Evolutionary conservation across 30 jellyfish, hydroid and myxozoan species (phyloP).

Genomic region (Haliclystus octoradiatus): DNA sequence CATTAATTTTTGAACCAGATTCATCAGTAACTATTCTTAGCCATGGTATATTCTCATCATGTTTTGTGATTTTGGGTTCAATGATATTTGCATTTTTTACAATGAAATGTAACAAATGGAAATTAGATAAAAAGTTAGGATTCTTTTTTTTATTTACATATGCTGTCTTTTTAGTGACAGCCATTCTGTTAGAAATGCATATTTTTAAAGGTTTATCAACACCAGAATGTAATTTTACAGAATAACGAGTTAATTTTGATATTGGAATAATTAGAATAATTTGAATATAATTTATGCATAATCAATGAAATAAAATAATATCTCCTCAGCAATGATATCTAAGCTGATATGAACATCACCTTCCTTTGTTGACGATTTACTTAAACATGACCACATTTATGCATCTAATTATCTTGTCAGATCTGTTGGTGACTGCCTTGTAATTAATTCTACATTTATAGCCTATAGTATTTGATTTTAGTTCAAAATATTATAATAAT

Average conservation of each 20-base stretch:
- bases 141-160: conserved; percentile 12
- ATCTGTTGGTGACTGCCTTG: too few relatives aligned
- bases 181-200: conserved; percentile 21
- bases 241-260: too few relatives aligned
- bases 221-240: not conserved
- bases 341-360: too few relatives aligned
- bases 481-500: too few relatives aligned
- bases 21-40: conserved; percentile 36
- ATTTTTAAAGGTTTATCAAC: not conserved
- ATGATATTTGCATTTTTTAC: conserved; percentile 9
- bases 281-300: too few relatives aligned
- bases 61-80: conserved; percentile 26
- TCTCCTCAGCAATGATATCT: too few relatives aligned
- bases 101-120: conserved; percentile 4
- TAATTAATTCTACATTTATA: too few relatives aligned
- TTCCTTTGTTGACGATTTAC: too few relatives aligned
- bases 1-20: conserved; percentile 8
- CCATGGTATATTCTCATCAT: conserved; percentile 31
- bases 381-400: too few relatives aligned
- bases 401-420: too few relatives aligned
- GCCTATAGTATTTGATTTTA: too few relatives aligned
- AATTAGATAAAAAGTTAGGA: conserved; percentile 21
- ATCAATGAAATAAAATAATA: not conserved
- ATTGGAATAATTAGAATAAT: too few relatives aligned
- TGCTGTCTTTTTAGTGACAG: conserved; percentile 16